Percentiles rank a stretch among this genome's conserved stretches.
These are phyloP conservation scores for Lordiphosa collinella DNA, from an alignment of 1,140 invertebrate species.

Conservation along the genomic window DNA sequence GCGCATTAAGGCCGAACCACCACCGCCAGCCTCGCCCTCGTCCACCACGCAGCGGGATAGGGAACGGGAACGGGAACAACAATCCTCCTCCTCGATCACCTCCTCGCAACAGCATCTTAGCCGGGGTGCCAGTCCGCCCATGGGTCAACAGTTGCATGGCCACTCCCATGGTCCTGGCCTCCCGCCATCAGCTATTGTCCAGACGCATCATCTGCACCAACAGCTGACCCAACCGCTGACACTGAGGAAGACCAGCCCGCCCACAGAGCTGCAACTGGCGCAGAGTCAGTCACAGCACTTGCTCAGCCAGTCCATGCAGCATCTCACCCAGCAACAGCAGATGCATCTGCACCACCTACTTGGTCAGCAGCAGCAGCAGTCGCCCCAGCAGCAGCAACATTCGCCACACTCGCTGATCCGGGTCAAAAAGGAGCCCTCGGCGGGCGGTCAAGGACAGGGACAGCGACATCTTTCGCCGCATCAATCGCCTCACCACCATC, in stretches of 20 bases:
- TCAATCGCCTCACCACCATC: slow-evolving; percentile 22
- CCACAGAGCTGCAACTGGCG: slow-evolving; percentile 67
- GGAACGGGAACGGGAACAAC: slow-evolving; percentile 35
- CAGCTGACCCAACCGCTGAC: slow-evolving; percentile 74
- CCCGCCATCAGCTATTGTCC: slow-evolving; percentile 59
- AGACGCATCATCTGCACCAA: slow-evolving; percentile 74
- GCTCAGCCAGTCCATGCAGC: slow-evolving; percentile 76
- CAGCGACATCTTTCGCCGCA: slow-evolving; percentile 65
- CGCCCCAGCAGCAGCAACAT: slow-evolving; percentile 75
- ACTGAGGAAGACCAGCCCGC: slow-evolving; percentile 69
- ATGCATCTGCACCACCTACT: slow-evolving; percentile 71
- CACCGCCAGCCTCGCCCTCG: slow-evolving; percentile 72
- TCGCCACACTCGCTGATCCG: slow-evolving; percentile 79
- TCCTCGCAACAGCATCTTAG: slow-evolving; percentile 56
- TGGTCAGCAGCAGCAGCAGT: slow-evolving; percentile 75
- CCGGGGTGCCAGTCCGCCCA: slow-evolving; percentile 46
- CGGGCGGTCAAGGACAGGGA: slow-evolving; percentile 45
- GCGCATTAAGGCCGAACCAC: slow-evolving; percentile 73
- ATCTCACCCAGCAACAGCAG: slow-evolving; percentile 67
- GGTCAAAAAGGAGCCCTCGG: slow-evolving; percentile 80
- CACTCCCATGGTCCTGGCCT: slow-evolving; percentile 25
- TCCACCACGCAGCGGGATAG: slow-evolving; percentile 36
- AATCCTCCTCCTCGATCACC: slow-evolving; percentile 56
- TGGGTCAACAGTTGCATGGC: slow-evolving; percentile 16
- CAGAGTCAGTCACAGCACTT: slow-evolving; percentile 56